Conservation (phyloP, 2,888 invertebrate species). For the Spatulosminthurus flaviceps region DNA sequence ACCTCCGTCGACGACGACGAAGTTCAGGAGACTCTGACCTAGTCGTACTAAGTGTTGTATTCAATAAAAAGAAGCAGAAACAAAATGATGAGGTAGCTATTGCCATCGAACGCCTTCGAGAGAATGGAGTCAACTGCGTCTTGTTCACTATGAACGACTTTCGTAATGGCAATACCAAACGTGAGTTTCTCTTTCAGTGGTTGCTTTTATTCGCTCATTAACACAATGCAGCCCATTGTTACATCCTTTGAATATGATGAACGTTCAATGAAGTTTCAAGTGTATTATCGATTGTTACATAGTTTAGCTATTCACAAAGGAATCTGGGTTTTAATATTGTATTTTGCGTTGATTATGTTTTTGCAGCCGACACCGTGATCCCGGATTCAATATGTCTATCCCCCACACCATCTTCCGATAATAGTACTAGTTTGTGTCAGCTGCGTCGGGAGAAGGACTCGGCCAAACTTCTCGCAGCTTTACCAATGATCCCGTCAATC, state of each 20-base stretch:
- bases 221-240: too few species aligned
- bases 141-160: constrained; percentile 57
- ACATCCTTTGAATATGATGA: too few species aligned
- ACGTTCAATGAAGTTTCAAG: neutral
- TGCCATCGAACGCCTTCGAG: constrained; percentile 59
- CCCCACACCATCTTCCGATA: neutral
- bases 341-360: too few species aligned
- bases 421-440: neutral
- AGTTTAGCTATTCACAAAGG: too few species aligned
- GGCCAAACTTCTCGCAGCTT: neutral
- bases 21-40: constrained; percentile 41
- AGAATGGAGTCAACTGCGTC: constrained; percentile 61
- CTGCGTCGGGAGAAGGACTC: neutral
- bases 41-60: constrained; percentile 55
- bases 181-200: constrained; percentile 40
- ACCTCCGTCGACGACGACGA: constrained; percentile 29
- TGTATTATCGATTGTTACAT: too few species aligned
- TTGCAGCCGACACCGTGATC: constrained; percentile 13
- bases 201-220: too few species aligned
- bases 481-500: constrained; percentile 18
- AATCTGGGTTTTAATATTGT: too few species aligned
- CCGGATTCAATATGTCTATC: constrained; percentile 31
- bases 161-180: constrained; percentile 46
- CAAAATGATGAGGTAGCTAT: constrained; percentile 61
- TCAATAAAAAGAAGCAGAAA: constrained; percentile 57